These are phyloP conservation scores for Drosophila paracracens DNA, from an alignment of 2,888 invertebrate genomes.

Conservation along the genomic window DNA sequence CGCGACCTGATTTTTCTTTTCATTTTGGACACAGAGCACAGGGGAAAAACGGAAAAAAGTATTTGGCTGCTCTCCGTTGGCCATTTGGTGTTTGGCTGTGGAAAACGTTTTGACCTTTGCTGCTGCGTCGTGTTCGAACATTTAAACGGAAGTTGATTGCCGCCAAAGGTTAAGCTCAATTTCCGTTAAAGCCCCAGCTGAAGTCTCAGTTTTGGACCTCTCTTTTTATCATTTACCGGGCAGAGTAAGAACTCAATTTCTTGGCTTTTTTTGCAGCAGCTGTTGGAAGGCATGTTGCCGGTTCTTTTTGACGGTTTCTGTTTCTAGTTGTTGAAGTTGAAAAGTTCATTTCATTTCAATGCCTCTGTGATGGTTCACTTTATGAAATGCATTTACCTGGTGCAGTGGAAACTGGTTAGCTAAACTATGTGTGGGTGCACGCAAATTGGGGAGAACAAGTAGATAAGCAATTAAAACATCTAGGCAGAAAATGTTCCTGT, in stretches of 20 bases:
- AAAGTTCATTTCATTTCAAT: slow-evolving; percentile 57
- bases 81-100: slow-evolving; percentile 53
- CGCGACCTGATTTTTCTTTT: slow-evolving; percentile 81
- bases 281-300: slow-evolving; percentile 48
- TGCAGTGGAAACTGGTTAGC: background rate
- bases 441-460: background rate
- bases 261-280: slow-evolving; percentile 46
- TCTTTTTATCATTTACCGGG: slow-evolving; percentile 10
- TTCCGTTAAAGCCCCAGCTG: slow-evolving; percentile 70
- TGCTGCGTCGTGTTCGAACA: slow-evolving; percentile 77
- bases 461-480: background rate
- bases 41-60: slow-evolving; percentile 42
- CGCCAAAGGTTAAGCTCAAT: slow-evolving; percentile 80
- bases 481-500: background rate
- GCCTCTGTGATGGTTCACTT: slow-evolving; percentile 26
- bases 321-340: slow-evolving; percentile 59
- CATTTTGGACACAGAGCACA: slow-evolving; percentile 56
- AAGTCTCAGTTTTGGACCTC: slow-evolving; percentile 12
- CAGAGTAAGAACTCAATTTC: slow-evolving; percentile 71
- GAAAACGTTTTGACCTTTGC: slow-evolving; percentile 78
- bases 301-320: slow-evolving; percentile 30
- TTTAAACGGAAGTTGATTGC: slow-evolving; percentile 81
- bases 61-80: slow-evolving; percentile 37
- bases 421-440: background rate
- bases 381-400: slow-evolving; percentile 4